Evolutionary conservation across 1,140 invertebrate species (phyloP).

Genomic region (Drosophila carrolli): DNA sequence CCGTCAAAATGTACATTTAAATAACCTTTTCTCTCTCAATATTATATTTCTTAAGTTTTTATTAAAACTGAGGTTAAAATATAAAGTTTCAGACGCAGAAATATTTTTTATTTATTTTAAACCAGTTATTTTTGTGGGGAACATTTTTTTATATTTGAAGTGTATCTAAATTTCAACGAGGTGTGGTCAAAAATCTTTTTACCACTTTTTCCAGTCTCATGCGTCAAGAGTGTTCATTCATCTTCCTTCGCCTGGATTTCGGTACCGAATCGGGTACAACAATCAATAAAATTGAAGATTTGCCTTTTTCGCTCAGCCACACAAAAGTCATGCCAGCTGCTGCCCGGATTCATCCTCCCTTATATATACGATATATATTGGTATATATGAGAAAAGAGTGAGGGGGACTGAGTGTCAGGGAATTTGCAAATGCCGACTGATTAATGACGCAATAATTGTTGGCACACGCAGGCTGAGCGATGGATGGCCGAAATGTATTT

Average conservation of each 20-base stretch:
- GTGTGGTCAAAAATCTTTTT: not conserved
- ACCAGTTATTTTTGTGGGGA: too few species aligned
- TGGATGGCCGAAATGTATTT: conserved; percentile 50
- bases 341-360: conserved; percentile 27
- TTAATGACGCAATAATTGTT: conserved; percentile 84
- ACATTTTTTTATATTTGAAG: not conserved
- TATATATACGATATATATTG: conserved; percentile 11
- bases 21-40: too few species aligned
- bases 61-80: too few species aligned
- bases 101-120: too few species aligned
- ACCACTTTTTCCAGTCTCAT: conserved; percentile 43
- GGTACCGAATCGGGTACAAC: conserved; percentile 40
- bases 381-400: conserved; percentile 55
- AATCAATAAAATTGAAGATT: conserved; percentile 83
- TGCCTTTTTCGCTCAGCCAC: conserved; percentile 67
- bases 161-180: conserved; percentile 9
- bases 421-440: conserved; percentile 80
- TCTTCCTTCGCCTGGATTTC: conserved; percentile 75
- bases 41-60: too few species aligned
- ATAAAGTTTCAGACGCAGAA: too few species aligned
- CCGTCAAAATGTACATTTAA: too few species aligned
- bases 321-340: conserved; percentile 77
- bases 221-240: conserved; percentile 76
- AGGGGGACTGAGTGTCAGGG: conserved; percentile 51
- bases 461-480: conserved; percentile 48